Base-by-base conservation (phyloP, 2,113 vertebrate species). In the Chlorodrepanis virens region DNA sequence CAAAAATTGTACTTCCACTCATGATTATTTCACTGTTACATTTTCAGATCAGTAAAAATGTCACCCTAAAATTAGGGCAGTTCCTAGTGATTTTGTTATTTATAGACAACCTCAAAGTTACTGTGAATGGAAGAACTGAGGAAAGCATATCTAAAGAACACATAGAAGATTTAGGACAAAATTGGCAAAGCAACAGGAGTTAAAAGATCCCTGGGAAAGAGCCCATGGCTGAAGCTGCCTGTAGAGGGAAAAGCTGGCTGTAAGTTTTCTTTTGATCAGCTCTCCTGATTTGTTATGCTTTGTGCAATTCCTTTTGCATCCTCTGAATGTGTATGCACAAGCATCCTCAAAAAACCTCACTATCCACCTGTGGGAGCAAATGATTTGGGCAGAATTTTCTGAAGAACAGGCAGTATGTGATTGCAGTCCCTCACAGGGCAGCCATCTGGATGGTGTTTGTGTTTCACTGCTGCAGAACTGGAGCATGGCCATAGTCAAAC, bases 391-490 rank as follows among this genome's bases (percentile, higher is more conserved):
- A 89, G 60, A 60, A 68, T 69, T 89, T 92, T 40, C 65, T 71
- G 29, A n/a, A 68, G 47, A 84, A 37, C 1, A 27, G 1, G 0
- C 52, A 60, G 37, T 2, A 5, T 33, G 44, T 2, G 6, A 25
- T 0, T n/a, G 37, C 56, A 52, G 42, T 29, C 85, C 53, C 45
- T 64, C 27, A 11, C 0, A 0, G 37, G 68, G 52, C 72, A 52
- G 59, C 31, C 4, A 15, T 45, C 14, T 0, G 2, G 50, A 28
- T 39, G 52, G 39, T 35, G 39, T 63, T 77, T 69, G 59, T 50
- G 15, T 69, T 57, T 14, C 1, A 1, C 28, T 69, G 83, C 27
- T 24, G 22, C 23, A 50, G 28, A 91, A 39, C 80, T 53, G 31
- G 39, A 82, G 53, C 31, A n/a, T 0, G 4, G 61, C 75, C 11